Evolutionary conservation across 2,113 vertebrate species (phyloP).

Genomic region (Chloropsis cyanopogon): DNA sequence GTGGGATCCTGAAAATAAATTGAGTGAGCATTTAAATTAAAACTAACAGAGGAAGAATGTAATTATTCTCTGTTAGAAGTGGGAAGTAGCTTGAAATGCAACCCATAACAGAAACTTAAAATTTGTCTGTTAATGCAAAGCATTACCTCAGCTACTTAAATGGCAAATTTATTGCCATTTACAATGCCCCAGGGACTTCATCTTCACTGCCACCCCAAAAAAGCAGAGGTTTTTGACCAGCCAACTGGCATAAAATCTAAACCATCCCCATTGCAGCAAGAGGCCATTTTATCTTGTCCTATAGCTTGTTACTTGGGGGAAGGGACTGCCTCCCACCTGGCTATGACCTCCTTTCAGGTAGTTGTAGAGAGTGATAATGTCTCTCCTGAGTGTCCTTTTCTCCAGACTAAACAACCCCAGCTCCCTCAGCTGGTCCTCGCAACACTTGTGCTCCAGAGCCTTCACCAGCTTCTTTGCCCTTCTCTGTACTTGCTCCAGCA

Average conservation of each 20-base stretch:
- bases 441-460: background rate
- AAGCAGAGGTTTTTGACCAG: background rate
- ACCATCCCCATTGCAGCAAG: background rate
- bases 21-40: background rate
- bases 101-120: background rate
- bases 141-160: background rate
- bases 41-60: background rate
- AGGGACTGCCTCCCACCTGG: fast-evolving
- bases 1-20: background rate
- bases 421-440: background rate
- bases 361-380: background rate
- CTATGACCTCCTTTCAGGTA: too few relatives aligned
- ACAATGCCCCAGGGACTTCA: background rate
- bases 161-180: background rate
- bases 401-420: background rate
- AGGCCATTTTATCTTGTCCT: background rate
- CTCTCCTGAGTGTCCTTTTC: background rate
- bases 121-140: background rate
- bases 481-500: background rate
- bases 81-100: background rate
- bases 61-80: background rate
- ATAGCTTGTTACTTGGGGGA: background rate
- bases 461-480: background rate
- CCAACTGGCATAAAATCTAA: background rate
- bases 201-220: background rate